phyloP scores from a whole-genome alignment of 37 sponge, comb jelly and placozoan genomes.

The Agelas oroides region DNA sequence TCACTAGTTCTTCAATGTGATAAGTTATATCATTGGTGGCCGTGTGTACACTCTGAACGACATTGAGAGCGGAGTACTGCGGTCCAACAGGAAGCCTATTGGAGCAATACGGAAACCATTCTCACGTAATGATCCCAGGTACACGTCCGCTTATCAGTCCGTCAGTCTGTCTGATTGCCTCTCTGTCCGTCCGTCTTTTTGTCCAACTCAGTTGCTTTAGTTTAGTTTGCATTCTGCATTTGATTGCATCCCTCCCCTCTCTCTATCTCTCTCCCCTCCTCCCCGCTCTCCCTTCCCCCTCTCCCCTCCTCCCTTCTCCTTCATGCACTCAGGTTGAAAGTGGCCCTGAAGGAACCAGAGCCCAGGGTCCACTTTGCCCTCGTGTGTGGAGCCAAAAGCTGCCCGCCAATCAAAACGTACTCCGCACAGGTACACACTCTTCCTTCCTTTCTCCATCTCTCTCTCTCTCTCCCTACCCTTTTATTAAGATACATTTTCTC shows the following conservation, averaged over 20 bases:
- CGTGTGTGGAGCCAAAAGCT: slow-evolving; percentile 96
- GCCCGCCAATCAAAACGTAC: slow-evolving; percentile 96
- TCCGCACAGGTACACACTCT: slow-evolving; percentile 67
- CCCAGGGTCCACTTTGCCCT: slow-evolving; percentile 97
- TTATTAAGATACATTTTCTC: too few relatives aligned
- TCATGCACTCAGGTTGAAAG: slow-evolving; percentile 39
- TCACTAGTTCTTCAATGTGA: slow-evolving; percentile 82
- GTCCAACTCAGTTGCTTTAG: background rate
- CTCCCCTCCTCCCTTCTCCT: background rate
- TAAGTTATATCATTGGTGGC: slow-evolving; percentile 93
- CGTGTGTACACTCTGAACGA: slow-evolving; percentile 91
- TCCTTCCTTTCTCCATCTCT: background rate
- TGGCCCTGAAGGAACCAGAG: slow-evolving; percentile 76
- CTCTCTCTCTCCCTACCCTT: too few relatives aligned
- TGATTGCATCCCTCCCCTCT: background rate
- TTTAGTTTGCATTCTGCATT: too few relatives aligned
- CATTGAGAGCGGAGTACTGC: slow-evolving; percentile 95
- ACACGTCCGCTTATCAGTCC: too few relatives aligned
- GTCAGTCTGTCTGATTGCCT: too few relatives aligned
- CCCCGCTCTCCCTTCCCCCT: background rate
- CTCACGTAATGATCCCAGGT: slow-evolving; percentile 79
- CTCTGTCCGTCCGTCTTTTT: slow-evolving; percentile 5
- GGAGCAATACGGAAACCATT: slow-evolving; percentile 84
- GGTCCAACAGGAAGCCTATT: slow-evolving; percentile 89
- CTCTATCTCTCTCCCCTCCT: background rate